These are phyloP conservation scores for Xanthostigma xanthostigma DNA, from an alignment of 2,888 invertebrate genomes.

Conservation along the genomic window DNA sequence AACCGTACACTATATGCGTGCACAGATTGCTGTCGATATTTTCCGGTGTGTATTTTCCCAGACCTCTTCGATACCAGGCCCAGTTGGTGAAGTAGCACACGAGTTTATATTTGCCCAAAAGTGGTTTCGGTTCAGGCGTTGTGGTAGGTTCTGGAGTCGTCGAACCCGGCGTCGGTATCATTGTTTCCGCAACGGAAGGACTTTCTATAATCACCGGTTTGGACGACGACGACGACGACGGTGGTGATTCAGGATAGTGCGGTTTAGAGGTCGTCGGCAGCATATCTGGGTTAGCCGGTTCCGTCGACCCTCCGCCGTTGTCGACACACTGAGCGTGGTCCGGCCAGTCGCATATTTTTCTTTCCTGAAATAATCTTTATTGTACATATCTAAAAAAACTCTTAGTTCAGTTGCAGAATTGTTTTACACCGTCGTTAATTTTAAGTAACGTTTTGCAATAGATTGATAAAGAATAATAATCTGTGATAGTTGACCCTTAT, in stretches of 20 bases:
- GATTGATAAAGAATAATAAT: not conserved
- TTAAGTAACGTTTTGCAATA: not conserved
- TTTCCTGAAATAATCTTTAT: constrained; percentile 27
- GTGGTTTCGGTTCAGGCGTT: constrained; percentile 28
- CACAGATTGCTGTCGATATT: constrained; percentile 77
- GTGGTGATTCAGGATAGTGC: constrained; percentile 9
- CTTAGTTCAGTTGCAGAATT: not conserved
- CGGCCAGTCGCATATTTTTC: constrained; percentile 61
- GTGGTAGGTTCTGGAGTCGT: constrained; percentile 25
- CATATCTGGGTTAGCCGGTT: constrained; percentile 9
- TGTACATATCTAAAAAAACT: not conserved
- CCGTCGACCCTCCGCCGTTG: constrained; percentile 7
- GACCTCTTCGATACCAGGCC: constrained; percentile 79
- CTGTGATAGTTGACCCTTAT: too few species aligned
- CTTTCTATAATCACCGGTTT: constrained; percentile 12
- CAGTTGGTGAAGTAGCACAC: constrained; percentile 89
- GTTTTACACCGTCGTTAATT: constrained; percentile 1
- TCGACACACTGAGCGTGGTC: constrained; percentile 39
- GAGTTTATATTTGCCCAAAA: constrained; percentile 58
- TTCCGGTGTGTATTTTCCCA: constrained; percentile 71
- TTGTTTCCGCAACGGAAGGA: not conserved
- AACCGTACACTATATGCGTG: constrained; percentile 86
- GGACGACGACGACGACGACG: not conserved
- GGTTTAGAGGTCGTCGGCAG: constrained; percentile 11
- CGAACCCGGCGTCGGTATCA: constrained; percentile 19